Evolutionary conservation across 2,888 invertebrate genomes (phyloP).

Genomic region (Acanthosoma haemorrhoidale): DNA sequence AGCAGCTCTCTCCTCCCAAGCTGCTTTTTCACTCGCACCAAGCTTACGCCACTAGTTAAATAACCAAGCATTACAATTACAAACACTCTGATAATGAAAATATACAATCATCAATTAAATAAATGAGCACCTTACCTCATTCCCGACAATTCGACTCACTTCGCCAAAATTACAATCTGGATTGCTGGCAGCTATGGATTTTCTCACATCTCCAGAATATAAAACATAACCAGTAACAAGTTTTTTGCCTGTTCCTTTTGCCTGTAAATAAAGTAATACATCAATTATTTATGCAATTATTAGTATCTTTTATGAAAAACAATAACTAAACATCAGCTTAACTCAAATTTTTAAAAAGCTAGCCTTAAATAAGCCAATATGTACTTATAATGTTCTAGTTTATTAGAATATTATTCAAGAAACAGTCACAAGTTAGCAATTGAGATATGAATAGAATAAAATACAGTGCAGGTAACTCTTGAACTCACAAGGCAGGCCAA

Average conservation of each 20-base stretch:
- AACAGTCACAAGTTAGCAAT: background rate
- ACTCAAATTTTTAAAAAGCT: too few species aligned
- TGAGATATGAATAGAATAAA: background rate
- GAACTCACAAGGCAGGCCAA: too few species aligned
- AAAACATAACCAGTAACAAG: constrained; percentile 94
- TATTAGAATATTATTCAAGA: too few species aligned
- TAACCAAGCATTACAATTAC: background rate
- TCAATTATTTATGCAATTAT: too few species aligned
- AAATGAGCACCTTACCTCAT: too few species aligned
- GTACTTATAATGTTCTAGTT: too few species aligned
- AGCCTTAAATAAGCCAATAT: too few species aligned
- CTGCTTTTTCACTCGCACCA: constrained; percentile 78
- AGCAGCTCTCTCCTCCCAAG: constrained; percentile 89
- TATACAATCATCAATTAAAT: too few species aligned
- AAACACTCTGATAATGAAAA: too few species aligned
- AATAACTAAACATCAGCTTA: too few species aligned
- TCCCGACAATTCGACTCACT: constrained; percentile 66
- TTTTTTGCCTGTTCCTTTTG: constrained; percentile 55
- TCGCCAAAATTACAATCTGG: constrained; percentile 92
- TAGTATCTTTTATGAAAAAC: too few species aligned
- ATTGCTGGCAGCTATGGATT: constrained; percentile 85
- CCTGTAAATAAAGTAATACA: constrained; percentile 30
- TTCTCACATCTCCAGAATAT: constrained; percentile 93
- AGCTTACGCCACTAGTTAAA: constrained; percentile 82
- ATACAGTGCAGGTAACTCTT: background rate